Base-by-base conservation (phyloP, 2,797 vertebrate genomes). In the Spea hammondii region DNA sequence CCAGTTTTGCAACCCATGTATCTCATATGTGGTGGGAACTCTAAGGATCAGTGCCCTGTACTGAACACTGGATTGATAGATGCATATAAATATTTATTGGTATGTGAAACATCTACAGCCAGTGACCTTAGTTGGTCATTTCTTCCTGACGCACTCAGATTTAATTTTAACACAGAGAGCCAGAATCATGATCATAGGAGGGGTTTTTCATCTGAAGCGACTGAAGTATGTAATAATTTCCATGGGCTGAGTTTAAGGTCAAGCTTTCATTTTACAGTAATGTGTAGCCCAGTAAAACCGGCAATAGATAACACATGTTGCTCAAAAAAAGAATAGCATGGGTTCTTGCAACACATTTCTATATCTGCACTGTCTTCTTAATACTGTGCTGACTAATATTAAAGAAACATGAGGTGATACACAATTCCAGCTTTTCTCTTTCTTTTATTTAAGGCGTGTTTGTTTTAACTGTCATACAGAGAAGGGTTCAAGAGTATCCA, bases 221-320 rank as follows among this genome's bases (percentile, higher is more conserved):
- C 65, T 68, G 67, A 74, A 48, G 44, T 11, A 72, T 57, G 48
- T 79, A 47, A 79, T 74, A 14, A 47, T 74, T 79, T 79, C 71
- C 78, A 44, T 44, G 14, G 12, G 4, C 59, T 72, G 14, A 32
- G 71, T 69, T 69, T 74, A 69, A 69, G 70, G 78, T 64, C 71
- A 74, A n/a, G 9, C 65, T 68, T 67, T 67, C 11, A 48, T 51
- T 79, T 47, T 69, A 79, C 72, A 62, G 49, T 45, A 50, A 55
- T 68, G 70, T 51, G 53, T 12, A 65, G 60, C 46, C n/a, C 51
- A 32, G 54, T 68, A 32, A 74, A 48, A 68, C 49, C 55, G 50
- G 76, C 45, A 65, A 13, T 64, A 78, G 66, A 53, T 50, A 53
- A 48, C 66, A 72, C 66, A 70, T 70, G 70, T 50, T 44, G 48